Percentiles rank a stretch among this genome's conserved stretches.
Conservation (phyloP, 2,113 vertebrate species). For the Cavia porcellus region DNA sequence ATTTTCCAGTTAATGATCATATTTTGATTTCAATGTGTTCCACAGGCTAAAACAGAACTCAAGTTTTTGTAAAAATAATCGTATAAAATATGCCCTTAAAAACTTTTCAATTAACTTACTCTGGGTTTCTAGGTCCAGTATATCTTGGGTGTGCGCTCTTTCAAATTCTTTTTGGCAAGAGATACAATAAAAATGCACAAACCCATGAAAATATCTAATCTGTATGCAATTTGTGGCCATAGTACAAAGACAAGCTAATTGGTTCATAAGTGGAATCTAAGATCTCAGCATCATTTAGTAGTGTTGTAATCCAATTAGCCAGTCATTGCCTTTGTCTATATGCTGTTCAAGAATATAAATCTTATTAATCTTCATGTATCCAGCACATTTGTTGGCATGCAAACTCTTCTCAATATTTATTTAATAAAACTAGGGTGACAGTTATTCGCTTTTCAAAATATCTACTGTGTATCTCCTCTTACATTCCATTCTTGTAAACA, state of each 20-base stretch:
- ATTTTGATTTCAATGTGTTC: constrained; percentile 1
- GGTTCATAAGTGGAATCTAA: constrained; percentile 72
- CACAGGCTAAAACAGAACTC: background rate
- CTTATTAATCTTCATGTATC: constrained; percentile 42
- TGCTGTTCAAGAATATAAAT: constrained; percentile 15
- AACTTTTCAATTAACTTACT: constrained; percentile 18
- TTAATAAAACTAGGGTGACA: constrained; percentile 7
- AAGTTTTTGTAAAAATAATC: background rate
- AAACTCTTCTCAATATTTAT: background rate
- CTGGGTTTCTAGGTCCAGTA: background rate
- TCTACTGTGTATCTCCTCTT: constrained; percentile 1
- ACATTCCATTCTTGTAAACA: background rate
- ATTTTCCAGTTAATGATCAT: constrained; percentile 31
- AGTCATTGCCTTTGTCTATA: constrained; percentile 2
- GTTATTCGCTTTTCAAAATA: background rate
- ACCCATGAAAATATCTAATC: constrained; percentile 65
- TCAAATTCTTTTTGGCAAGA: constrained; percentile 64
- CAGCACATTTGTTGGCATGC: constrained; percentile 4
- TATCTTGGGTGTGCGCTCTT: constrained; percentile 26
- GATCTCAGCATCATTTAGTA: constrained; percentile 68
- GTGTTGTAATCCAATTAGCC: constrained; percentile 70
- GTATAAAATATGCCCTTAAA: background rate
- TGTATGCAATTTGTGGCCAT: constrained; percentile 64
- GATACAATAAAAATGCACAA: constrained; percentile 59
- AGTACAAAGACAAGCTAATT: constrained; percentile 74